Evolutionary conservation across 1,140 invertebrate species (phyloP), one percentile per base, ranked within the genome.

Genomic region (Brachionus rotundiformis): DNA sequence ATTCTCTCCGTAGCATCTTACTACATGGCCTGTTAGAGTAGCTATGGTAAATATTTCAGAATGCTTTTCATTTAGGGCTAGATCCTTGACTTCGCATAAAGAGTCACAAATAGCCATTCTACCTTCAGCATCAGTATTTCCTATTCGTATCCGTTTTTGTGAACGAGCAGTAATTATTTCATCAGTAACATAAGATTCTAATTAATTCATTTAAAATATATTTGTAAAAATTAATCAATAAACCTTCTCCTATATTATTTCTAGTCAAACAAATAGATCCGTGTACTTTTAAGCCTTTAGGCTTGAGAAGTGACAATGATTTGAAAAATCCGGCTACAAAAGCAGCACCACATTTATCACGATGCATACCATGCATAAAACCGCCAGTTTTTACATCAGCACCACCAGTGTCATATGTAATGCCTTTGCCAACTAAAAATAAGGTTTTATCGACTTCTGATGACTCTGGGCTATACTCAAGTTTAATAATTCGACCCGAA

Each of bases 341-440:
- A 7, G 96, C 95, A 23, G 95, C 93, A 0, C 96, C 96, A 87
- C 95, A 95, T 88, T 98, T 98, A 85, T 98, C 96, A n/a, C 95
- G 31, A 1, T 93, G 94, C 95, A 98, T 98, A 4, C 95, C 94
- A 47, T 92, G 91, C 95, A 98, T 98, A 19, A 90, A 86, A 19
- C 94, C 93, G 13, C 91, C 91, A 81, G 92, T 92, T 89, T 97
- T 97, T 83, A 97, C 92, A 88, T 96, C 94, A 84, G 92, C 92
- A 82, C 88, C 88, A 83, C 87, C 88, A 54, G 88, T 88, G 83
- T 88, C 88, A 85, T 95, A 97, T 80, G 95, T 98, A 13, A 98
- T 95, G 68, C 96, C 96, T 90, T 98, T 98, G 41, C 96, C 96
- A 27, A 98, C 94, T 1, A 98, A 86, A 86, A 95, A 90, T 0